Conservation (phyloP, 2,113 vertebrate species). For the Nicator chloris region DNA sequence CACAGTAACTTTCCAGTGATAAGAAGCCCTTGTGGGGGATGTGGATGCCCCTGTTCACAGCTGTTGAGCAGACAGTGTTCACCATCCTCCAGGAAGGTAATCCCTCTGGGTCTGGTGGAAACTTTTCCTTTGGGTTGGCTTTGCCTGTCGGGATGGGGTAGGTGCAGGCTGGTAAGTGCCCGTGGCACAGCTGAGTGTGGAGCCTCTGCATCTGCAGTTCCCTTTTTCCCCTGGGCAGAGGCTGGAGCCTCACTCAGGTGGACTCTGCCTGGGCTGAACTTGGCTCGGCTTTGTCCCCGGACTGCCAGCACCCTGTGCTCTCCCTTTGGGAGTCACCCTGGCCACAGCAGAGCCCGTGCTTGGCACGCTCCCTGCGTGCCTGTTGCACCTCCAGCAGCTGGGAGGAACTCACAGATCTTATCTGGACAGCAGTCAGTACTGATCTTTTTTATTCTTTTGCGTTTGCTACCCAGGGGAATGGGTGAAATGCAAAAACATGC, state of each 20-base stretch:
- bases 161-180: not conserved
- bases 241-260: not conserved
- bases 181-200: fast-evolving
- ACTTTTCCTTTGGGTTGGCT: not conserved
- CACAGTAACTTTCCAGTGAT: not conserved
- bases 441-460: not conserved
- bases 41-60: not conserved
- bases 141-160: not conserved
- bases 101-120: not conserved
- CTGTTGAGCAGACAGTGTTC: not conserved
- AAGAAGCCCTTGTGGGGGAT: not conserved
- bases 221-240: not conserved
- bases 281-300: not conserved
- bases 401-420: not conserved
- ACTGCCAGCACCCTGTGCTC: not conserved
- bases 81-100: not conserved
- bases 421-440: not conserved
- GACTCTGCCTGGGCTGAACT: not conserved
- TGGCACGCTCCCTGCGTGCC: not conserved
- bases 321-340: not conserved
- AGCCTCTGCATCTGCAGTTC: not conserved
- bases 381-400: not conserved
- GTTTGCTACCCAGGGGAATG: not conserved
- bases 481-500: not conserved
- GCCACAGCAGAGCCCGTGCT: not conserved